These are phyloP conservation scores for Latrodectus geometricus DNA, from an alignment of 1,140 invertebrate species.

Conservation along the genomic window DNA sequence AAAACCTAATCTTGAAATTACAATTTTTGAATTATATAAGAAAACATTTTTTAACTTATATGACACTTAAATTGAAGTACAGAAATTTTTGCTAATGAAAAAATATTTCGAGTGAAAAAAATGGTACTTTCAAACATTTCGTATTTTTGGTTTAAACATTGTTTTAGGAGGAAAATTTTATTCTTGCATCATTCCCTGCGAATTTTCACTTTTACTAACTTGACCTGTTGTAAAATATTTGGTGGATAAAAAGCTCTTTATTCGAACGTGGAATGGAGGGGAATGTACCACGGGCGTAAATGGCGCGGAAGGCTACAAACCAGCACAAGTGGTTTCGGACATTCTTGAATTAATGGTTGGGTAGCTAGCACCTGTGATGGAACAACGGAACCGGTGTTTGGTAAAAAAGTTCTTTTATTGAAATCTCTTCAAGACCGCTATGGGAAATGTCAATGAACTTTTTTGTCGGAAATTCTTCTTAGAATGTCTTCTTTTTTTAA, in stretches of 20 bases:
- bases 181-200: background rate
- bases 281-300: background rate
- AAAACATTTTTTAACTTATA: no score
- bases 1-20: no score
- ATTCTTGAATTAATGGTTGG: conserved; percentile 36
- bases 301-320: conserved; percentile 30
- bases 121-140: background rate
- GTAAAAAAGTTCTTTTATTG: conserved; percentile 1
- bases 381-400: conserved; percentile 35
- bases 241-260: background rate
- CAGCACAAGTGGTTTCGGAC: conserved; percentile 22
- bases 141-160: background rate
- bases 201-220: no score
- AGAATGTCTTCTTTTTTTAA: conserved; percentile 11
- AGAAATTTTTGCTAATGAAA: no score
- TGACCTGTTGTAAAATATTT: background rate
- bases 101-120: no score
- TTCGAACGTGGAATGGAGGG: background rate
- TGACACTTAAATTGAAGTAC: no score
- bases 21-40: no score
- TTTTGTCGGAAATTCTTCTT: conserved; percentile 39
- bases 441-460: conserved; percentile 55
- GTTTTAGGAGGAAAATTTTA: background rate
- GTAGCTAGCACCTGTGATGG: conserved; percentile 21
- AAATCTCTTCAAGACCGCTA: conserved; percentile 23